Conservation (phyloP, 2,113 vertebrate genomes). For the Athene cunicularia region DNA sequence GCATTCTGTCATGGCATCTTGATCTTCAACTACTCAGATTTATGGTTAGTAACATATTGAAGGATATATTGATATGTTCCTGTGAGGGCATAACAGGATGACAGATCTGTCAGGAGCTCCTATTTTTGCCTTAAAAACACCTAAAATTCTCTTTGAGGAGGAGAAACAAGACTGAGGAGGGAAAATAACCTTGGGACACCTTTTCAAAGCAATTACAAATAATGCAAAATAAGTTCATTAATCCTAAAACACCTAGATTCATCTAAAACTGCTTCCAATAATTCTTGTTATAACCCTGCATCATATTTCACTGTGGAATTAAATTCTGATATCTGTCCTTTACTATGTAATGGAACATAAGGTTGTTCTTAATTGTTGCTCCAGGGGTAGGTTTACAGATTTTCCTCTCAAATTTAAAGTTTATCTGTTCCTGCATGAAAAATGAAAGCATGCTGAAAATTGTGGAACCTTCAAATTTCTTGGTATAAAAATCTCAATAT, state of each 20-base stretch:
- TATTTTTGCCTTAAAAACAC: not conserved
- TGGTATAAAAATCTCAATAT: not conserved
- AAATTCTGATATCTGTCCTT: not conserved
- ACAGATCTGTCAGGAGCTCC: not conserved
- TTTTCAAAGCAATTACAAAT: not conserved
- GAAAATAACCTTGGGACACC: not conserved
- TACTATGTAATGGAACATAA: not conserved
- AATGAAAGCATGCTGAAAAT: not conserved
- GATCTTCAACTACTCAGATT: not conserved
- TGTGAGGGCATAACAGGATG: not conserved
- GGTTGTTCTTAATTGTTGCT: slow-evolving; percentile 13
- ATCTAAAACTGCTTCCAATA: not conserved
- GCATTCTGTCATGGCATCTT: not conserved
- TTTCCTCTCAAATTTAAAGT: not conserved
- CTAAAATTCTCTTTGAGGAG: not conserved
- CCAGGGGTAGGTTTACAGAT: not conserved
- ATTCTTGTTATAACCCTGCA: not conserved
- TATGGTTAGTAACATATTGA: not conserved
- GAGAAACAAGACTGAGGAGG: not conserved
- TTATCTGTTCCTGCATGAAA: not conserved
- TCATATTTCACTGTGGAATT: not conserved
- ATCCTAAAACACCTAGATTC: not conserved
- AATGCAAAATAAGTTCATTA: not conserved
- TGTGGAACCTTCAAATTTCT: not conserved
- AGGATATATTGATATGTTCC: not conserved